Evolutionary conservation across 2,797 vertebrate species (phyloP).

Genomic region (Coracias cyanogaster): DNA sequence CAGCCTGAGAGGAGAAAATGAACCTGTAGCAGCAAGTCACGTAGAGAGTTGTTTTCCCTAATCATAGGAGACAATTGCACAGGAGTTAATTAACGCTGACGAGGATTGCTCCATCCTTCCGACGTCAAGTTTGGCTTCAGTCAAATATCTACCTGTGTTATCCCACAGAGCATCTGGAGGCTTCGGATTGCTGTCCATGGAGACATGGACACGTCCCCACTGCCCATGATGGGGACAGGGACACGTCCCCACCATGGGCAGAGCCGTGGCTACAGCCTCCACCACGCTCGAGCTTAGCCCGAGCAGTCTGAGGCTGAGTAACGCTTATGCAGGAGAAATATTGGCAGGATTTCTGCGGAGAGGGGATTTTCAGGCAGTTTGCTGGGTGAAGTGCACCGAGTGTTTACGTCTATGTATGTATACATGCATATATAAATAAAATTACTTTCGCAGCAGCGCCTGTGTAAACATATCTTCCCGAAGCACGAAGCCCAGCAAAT

Average conservation of each 20-base stretch:
- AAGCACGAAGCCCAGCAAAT: fast-evolving
- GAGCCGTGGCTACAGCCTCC: background rate
- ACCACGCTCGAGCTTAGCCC: background rate
- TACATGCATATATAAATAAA: background rate
- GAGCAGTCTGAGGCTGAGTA: background rate
- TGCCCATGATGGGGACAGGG: background rate
- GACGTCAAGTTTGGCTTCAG: fast-evolving
- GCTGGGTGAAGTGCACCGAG: background rate
- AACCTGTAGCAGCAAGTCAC: conserved; percentile 12
- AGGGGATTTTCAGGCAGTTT: background rate
- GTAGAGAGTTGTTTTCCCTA: background rate
- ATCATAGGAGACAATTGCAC: background rate
- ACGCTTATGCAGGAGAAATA: background rate
- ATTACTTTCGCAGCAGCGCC: background rate
- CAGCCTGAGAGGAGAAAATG: background rate
- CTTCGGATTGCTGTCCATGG: background rate
- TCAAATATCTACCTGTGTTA: background rate
- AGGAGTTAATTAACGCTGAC: background rate
- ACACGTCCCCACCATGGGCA: fast-evolving
- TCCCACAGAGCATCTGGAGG: fast-evolving
- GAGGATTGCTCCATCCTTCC: background rate
- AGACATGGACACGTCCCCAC: fast-evolving
- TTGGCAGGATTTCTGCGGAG: background rate
- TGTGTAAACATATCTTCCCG: background rate
- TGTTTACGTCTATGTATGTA: background rate